Conservation (phyloP, 2,113 vertebrate genomes). For the Sebastes fasciatus region DNA sequence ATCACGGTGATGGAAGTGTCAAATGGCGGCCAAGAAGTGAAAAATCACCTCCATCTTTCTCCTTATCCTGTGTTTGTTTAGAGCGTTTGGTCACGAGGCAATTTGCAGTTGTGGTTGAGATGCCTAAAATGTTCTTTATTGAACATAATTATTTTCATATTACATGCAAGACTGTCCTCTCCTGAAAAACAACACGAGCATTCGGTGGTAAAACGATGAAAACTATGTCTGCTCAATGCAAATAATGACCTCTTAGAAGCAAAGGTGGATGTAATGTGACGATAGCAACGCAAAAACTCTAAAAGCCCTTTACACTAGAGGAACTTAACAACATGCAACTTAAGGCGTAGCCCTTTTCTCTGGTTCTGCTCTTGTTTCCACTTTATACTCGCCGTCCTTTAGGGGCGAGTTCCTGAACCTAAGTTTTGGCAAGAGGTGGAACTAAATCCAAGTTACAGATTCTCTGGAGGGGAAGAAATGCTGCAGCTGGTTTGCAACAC, state of each 20-base stretch:
- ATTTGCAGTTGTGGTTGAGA: neutral
- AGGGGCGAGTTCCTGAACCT: neutral
- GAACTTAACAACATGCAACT: neutral
- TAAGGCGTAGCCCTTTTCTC: neutral
- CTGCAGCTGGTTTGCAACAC: neutral
- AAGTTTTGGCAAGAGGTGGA: neutral
- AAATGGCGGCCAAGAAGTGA: slow-evolving; percentile 10
- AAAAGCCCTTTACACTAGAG: neutral
- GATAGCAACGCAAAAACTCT: neutral
- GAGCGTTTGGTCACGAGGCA: neutral
- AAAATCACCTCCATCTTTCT: neutral
- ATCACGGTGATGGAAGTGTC: slow-evolving; percentile 26
- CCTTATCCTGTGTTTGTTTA: neutral
- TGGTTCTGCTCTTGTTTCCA: neutral
- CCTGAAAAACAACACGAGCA: too few relatives aligned
- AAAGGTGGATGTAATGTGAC: neutral
- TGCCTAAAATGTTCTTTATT: too few relatives aligned
- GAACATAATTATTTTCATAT: too few relatives aligned
- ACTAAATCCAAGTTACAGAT: neutral
- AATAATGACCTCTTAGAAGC: neutral
- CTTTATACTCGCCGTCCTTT: neutral
- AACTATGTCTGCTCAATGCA: neutral
- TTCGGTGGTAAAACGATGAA: too few relatives aligned
- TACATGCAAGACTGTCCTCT: too few relatives aligned
- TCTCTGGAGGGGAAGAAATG: neutral